These are phyloP conservation scores for Leuciscus waleckii DNA, from an alignment of 2,797 vertebrate genomes.

Conservation along the genomic window DNA sequence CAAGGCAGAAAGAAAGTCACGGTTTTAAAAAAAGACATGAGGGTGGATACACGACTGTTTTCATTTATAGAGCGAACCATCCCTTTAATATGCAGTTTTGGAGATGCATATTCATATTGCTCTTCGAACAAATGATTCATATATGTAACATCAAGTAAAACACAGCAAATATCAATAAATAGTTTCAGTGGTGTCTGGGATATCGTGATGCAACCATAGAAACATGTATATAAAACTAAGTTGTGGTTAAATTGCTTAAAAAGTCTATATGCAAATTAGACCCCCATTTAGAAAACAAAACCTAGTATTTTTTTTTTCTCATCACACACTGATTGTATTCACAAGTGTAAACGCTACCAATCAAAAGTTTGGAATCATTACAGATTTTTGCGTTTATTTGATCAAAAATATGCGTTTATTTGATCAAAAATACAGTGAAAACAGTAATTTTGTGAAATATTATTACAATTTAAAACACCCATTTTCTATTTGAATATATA, in stretches of 20 bases:
- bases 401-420: background rate
- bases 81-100: constrained; percentile 36
- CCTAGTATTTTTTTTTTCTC: background rate
- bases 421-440: background rate
- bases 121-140: constrained; percentile 15
- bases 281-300: constrained; percentile 11
- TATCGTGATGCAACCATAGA: constrained; percentile 46
- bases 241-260: constrained; percentile 29
- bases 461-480: background rate
- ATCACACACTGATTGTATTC: constrained; percentile 34
- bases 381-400: background rate
- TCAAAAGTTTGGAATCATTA: background rate
- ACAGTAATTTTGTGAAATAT: background rate
- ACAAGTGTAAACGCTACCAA: background rate
- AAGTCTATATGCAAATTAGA: constrained; percentile 31
- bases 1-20: background rate
- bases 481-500: background rate
- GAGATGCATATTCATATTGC: constrained; percentile 41
- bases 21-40: background rate
- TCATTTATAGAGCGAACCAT: constrained; percentile 14
- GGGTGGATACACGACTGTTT: constrained; percentile 9
- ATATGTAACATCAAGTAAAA: constrained; percentile 40
- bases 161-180: constrained; percentile 51
- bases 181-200: constrained; percentile 39
- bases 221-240: constrained; percentile 29